Evolutionary conservation across 2,797 vertebrate species (phyloP), one percentile per base, ranked within the genome.

Genomic region (Babyrousa celebensis): DNA sequence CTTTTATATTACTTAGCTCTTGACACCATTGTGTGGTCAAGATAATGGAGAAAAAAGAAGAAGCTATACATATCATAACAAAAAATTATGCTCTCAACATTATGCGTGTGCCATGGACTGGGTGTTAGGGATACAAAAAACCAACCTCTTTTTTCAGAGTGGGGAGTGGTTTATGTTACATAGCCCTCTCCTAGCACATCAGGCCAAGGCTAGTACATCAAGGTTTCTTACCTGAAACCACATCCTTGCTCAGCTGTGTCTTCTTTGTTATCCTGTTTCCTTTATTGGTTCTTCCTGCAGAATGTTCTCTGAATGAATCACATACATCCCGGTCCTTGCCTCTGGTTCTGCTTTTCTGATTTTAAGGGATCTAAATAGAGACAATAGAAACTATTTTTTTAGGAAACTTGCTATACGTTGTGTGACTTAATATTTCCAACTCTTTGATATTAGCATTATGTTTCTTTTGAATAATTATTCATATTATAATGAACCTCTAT

Each of bases 401-500:
- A 74, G 25, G 17, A 79, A 77, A 91, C 85, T 85, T 86, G 10
- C 6, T 92, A 9, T 29, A 12, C n/a, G n/a, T 62, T 29, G 2
- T 78, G 48, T 92, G 78, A 62, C 78, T 54, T 67, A 23, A 63
- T 5, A 90, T 40, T 91, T 62, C 11, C 36, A 87, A 94, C 0
- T 68, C 93, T 94, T 67, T 14, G 48, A 15, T 79, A 29, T 21
- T 52, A 56, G 16, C 43, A 67, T 89, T 92, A 87, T 74, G 3
- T 67, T 83, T 89, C 18, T 86, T 97, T 80, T 54, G 5, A 89
- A 18, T 72, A 48, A 23, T 91, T 63, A 67, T 84, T 92, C 25
- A 23, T n/a, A 40, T 32, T 72, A 58, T 7, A 86, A 18, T 32
- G 16, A 68, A 25, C 48, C 88, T 77, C 58, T 32, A 25, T 48